These are phyloP conservation scores for Spinibarbus caldwelli DNA, from an alignment of 2,797 vertebrate genomes.

Conservation along the genomic window DNA sequence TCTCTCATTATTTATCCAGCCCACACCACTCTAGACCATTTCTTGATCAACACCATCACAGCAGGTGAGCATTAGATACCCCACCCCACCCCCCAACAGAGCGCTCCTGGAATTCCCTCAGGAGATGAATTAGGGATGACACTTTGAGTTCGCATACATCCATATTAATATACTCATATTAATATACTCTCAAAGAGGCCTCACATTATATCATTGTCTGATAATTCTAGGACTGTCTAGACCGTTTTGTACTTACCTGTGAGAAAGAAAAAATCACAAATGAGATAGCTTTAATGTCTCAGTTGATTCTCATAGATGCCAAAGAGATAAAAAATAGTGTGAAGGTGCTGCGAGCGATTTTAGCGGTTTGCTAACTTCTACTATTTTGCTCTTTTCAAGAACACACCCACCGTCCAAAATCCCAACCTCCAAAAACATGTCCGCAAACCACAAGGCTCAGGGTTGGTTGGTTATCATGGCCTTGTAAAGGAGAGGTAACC, in stretches of 20 bases:
- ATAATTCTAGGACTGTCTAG: conserved; percentile 17
- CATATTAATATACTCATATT: conserved; percentile 24
- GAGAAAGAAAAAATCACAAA: neutral
- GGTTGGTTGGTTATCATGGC: neutral
- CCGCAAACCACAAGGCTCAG: neutral
- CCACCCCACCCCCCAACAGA: too few species aligned
- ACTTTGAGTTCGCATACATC: conserved; percentile 16
- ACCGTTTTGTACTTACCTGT: neutral
- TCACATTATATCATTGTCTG: conserved; percentile 31
- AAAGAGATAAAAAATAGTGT: neutral
- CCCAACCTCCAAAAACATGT: neutral
- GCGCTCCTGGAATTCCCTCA: conserved; percentile 29
- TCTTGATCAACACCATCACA: conserved; percentile 71
- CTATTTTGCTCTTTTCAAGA: neutral
- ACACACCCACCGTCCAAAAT: neutral
- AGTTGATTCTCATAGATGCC: neutral
- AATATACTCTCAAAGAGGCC: conserved; percentile 4
- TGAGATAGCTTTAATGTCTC: neutral
- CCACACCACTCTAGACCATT: conserved; percentile 56
- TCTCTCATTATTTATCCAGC: conserved; percentile 62
- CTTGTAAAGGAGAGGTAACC: neutral
- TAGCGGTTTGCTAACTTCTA: neutral
- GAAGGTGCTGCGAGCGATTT: neutral
- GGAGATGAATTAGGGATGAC: conserved; percentile 39
- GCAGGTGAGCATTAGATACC: conserved; percentile 56